Evolutionary conservation across 1,140 invertebrate species (phyloP).

Genomic region (Cyclina sinensis): DNA sequence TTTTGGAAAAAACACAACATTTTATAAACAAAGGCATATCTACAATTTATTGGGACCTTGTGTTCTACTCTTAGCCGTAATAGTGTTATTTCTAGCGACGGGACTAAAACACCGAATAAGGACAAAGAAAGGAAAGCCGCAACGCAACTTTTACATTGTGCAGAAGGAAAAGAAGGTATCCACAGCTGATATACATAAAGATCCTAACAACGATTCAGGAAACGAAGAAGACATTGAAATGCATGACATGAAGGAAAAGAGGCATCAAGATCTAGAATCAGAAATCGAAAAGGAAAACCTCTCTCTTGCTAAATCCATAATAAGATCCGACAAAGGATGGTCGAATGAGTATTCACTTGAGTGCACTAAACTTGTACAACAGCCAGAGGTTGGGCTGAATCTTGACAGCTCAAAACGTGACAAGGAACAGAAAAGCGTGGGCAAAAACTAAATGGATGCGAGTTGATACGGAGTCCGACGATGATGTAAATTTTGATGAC

Average conservation of each 20-base stretch:
- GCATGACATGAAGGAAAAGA: neutral
- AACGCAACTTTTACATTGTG: neutral
- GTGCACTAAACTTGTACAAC: neutral
- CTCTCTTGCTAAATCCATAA: neutral
- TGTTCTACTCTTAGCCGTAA: neutral
- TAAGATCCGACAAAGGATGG: neutral
- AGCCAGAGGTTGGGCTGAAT: neutral
- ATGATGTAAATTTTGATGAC: neutral
- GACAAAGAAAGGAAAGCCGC: neutral
- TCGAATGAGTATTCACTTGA: neutral
- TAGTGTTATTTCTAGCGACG: slow-evolving; percentile 28
- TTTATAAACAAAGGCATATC: slow-evolving; percentile 2
- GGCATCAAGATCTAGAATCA: neutral
- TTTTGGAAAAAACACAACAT: slow-evolving; percentile 10
- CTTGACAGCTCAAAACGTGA: neutral
- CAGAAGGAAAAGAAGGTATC: slow-evolving; percentile 13
- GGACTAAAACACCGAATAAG: slow-evolving; percentile 33
- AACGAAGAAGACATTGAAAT: slow-evolving; percentile 52
- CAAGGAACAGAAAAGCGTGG: slow-evolving; percentile 10
- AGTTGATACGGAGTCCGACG: slow-evolving; percentile 9
- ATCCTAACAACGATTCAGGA: slow-evolving; percentile 10
- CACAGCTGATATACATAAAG: neutral
- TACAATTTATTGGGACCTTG: slow-evolving; percentile 10
- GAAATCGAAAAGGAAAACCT: neutral
- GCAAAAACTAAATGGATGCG: slow-evolving; percentile 53